phyloP scores from a whole-genome alignment of 2,797 vertebrate genomes.

The Rhabdophis nuchalis region DNA sequence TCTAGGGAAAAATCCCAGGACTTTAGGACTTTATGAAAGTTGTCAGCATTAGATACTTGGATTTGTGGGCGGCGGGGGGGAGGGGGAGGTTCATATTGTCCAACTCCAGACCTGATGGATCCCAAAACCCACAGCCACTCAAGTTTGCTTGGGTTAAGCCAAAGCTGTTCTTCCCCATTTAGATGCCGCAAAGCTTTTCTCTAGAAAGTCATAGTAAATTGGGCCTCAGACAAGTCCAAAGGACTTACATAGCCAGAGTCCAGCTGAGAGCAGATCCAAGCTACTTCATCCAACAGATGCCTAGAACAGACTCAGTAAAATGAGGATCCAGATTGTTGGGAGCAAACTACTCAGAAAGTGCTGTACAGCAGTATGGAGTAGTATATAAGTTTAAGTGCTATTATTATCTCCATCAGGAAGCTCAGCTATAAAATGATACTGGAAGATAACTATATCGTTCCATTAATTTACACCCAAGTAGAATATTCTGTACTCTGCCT shows the following conservation, averaged over 20 bases:
- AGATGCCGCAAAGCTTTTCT: neutral
- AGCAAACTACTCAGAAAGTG: neutral
- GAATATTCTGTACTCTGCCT: neutral
- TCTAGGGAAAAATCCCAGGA: neutral
- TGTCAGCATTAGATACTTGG: neutral
- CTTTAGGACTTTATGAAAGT: neutral
- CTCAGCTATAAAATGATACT: neutral
- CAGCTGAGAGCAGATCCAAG: neutral
- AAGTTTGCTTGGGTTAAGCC: neutral
- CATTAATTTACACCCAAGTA: neutral
- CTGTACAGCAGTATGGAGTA: neutral
- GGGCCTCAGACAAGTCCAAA: neutral
- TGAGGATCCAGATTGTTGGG: neutral
- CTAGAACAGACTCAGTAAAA: neutral
- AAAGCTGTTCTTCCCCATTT: neutral
- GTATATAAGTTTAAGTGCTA: neutral
- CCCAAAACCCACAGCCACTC: neutral
- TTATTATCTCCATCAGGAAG: neutral
- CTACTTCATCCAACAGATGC: neutral
- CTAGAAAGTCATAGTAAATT: neutral
- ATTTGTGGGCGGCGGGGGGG: rapidly evolving
- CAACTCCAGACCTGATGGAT: neutral
- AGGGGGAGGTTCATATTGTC: neutral
- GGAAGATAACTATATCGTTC: neutral
- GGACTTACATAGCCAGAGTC: neutral